Percentiles rank a stretch among this genome's conserved stretches.
These are phyloP conservation scores for Poeciliopsis turneri DNA, from an alignment of 2,797 vertebrate species.

Conservation along the genomic window DNA sequence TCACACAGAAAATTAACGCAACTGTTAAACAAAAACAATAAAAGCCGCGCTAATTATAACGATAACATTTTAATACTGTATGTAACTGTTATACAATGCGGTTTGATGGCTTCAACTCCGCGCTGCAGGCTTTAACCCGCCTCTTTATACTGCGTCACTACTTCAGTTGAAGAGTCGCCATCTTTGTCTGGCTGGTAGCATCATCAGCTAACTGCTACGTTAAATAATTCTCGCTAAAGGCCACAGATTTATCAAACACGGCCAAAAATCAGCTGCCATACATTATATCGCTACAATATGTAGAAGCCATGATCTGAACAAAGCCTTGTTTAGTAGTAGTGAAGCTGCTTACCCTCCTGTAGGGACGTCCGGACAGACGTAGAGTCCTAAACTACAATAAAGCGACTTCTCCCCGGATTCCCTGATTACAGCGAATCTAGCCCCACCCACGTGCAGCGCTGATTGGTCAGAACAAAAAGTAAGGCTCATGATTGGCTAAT, in stretches of 20 bases:
- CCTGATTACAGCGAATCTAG: constrained; percentile 11
- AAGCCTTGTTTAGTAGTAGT: rapidly evolving
- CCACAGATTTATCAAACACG: rapidly evolving
- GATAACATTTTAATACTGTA: background rate
- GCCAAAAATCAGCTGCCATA: rapidly evolving
- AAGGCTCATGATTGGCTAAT: constrained; percentile 29
- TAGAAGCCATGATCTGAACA: rapidly evolving
- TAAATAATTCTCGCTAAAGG: background rate
- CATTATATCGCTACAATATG: rapidly evolving
- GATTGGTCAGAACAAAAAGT: constrained; percentile 50
- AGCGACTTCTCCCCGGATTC: constrained; percentile 35
- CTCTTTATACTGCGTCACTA: constrained; percentile 72
- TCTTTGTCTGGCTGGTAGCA: constrained; percentile 70
- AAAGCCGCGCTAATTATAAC: background rate
- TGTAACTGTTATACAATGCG: no score
- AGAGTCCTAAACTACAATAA: constrained; percentile 24
- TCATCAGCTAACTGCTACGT: constrained; percentile 36
- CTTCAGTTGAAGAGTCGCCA: constrained; percentile 58
- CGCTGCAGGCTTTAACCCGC: constrained; percentile 56
- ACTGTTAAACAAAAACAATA: background rate
- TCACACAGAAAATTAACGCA: background rate
- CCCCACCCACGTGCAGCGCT: constrained; percentile 39
- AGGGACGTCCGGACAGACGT: rapidly evolving
- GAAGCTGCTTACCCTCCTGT: constrained; percentile 39
- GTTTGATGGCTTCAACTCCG: constrained; percentile 17